Evolutionary conservation across 1,140 invertebrate genomes (phyloP), one percentile per base, ranked within the genome.

Genomic region (Cataglyphis hispanica): DNA sequence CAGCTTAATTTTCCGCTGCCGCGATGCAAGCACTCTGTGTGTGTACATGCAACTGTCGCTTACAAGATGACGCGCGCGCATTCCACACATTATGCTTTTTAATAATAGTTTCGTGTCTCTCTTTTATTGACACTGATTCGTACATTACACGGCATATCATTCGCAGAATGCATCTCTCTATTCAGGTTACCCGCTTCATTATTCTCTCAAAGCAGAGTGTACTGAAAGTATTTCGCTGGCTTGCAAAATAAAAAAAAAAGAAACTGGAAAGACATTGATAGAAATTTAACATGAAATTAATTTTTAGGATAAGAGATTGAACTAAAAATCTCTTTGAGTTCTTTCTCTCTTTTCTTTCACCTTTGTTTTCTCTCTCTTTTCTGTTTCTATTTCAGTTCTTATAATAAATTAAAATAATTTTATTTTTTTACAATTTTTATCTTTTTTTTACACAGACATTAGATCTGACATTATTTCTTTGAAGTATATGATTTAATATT

Each of bases 101-200:
- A 90, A 90, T 67, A 72, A 87, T 87, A 67, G 81, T 85, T 85
- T 87, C 76, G 60, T 37, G 31, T 87, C 85, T 76, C 90, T 63
- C 90, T 63, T 80, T 46, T 90, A 89, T 90, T 91, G 85, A 88
- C 89, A 89, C 89, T 90, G 89, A 91, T 91, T 89, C 89, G 43
- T 58, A 72, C 61, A 85, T 78, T 80, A 88, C 86, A 74, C 86
- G 78, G 74, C 25, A 43, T 11, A 53, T 8, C 37, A 46, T 22
- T 1, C 13, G 25, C 66, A 56, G 64, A 37, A 31, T 43, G 19
- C 46, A 75, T 46, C 60, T 43, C 40, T 11, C 40, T 46, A 25
- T 3, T 61, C 43, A n/a, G 13, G 16, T 64, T 34, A 70, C 53
- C 34, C 37, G 19, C 60, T 37, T 46, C 27, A 50, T 76, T 43